phyloP scores from a whole-genome alignment of 1,140 invertebrate genomes.

The Odontomachus brunneus region DNA sequence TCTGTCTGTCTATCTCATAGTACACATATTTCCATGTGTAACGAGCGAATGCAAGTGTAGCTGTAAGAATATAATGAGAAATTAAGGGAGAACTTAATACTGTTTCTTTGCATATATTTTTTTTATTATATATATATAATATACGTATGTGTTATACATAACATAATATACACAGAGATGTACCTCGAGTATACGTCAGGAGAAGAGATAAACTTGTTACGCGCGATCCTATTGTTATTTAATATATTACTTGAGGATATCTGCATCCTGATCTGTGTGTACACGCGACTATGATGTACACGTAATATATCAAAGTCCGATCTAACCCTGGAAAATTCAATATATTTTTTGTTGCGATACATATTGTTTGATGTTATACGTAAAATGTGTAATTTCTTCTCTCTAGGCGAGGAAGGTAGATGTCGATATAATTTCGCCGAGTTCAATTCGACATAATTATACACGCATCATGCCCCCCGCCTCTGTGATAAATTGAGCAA shows the following conservation, averaged over 20 bases:
- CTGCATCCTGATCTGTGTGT: slow-evolving; percentile 61
- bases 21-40: slow-evolving; percentile 13
- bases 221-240: slow-evolving; percentile 35
- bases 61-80: slow-evolving; percentile 11
- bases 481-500: not conserved
- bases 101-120: slow-evolving; percentile 11
- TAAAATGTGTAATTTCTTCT: too few species aligned
- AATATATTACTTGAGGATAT: slow-evolving; percentile 31
- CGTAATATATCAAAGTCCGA: slow-evolving; percentile 45
- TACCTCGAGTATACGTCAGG: too few species aligned
- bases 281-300: slow-evolving; percentile 58
- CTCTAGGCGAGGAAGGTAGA: too few species aligned
- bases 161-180: too few species aligned
- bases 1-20: too few species aligned
- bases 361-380: not conserved
- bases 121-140: slow-evolving; percentile 19
- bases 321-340: slow-evolving; percentile 14
- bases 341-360: not conserved
- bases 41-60: not conserved
- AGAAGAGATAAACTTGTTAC: slow-evolving; percentile 22
- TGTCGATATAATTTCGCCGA: too few species aligned
- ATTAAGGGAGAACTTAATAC: not conserved
- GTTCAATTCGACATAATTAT: too few species aligned
- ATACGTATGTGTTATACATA: not conserved
- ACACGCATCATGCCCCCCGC: too few species aligned